Conservation (phyloP, 2,888 invertebrate genomes). For the Phoronis australis region DNA sequence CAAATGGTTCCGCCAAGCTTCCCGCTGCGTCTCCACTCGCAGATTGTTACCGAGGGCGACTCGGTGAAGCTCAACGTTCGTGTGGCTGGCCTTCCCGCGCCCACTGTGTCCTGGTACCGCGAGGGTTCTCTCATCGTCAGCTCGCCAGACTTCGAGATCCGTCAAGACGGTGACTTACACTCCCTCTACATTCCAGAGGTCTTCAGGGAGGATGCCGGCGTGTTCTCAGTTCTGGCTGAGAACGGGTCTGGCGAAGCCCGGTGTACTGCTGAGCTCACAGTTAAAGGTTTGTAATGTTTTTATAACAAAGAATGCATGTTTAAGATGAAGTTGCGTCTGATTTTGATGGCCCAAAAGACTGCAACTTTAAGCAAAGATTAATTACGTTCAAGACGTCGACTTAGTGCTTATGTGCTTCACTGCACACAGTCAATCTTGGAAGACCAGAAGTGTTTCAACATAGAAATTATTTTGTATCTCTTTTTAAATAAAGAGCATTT, state of each 20-base stretch:
- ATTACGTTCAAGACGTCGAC: no score
- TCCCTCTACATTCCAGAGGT: conserved; percentile 66
- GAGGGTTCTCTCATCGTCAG: conserved; percentile 52
- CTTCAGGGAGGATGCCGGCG: conserved; percentile 53
- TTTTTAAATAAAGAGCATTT: no score
- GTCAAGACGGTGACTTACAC: conserved; percentile 62
- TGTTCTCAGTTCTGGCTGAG: conserved; percentile 46
- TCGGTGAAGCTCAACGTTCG: conserved; percentile 43
- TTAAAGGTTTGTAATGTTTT: conserved; percentile 50
- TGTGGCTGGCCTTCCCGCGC: conserved; percentile 44
- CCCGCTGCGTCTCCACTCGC: conserved; percentile 72
- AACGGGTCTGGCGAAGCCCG: conserved; percentile 55
- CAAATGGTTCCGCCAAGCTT: conserved; percentile 76
- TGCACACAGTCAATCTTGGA: no score
- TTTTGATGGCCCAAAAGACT: no score
- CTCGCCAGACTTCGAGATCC: conserved; percentile 48
- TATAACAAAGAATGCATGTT: no score
- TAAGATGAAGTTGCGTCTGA: no score
- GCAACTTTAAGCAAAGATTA: no score
- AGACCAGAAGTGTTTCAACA: no score
- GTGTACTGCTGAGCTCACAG: conserved; percentile 72
- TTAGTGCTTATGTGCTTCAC: no score
- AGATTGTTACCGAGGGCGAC: conserved; percentile 56
- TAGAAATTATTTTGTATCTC: no score
- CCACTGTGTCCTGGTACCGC: conserved; percentile 49